Conservation (phyloP, 2,113 vertebrate species). For the Fukomys damarensis region DNA sequence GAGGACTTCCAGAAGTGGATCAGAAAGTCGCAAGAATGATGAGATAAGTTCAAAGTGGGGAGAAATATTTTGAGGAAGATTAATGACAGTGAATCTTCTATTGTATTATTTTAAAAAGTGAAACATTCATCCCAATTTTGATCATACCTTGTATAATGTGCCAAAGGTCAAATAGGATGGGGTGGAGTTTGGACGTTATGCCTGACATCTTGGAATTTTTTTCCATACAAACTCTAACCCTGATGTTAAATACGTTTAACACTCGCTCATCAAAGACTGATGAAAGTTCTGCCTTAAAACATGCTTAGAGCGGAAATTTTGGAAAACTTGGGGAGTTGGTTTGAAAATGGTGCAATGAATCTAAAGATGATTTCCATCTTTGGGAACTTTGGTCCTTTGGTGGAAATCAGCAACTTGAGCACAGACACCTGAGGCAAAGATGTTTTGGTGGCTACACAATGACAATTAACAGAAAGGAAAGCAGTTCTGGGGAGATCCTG, state of each 20-base stretch:
- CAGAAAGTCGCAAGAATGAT: background rate
- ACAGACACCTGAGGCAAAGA: background rate
- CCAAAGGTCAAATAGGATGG: background rate
- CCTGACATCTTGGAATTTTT: background rate
- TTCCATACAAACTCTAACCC: background rate
- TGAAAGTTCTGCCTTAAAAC: background rate
- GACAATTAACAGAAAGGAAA: background rate
- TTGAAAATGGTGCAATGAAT: slow-evolving; percentile 39
- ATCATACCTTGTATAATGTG: background rate
- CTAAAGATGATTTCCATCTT: background rate
- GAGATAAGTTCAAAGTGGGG: background rate
- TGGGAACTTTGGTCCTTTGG: background rate
- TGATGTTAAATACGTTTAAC: background rate
- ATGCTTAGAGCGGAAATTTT: background rate
- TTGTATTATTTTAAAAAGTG: background rate
- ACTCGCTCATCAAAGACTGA: background rate
- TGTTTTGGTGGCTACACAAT: background rate
- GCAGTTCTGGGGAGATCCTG: background rate
- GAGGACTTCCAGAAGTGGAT: background rate
- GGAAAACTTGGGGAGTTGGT: background rate
- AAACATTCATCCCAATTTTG: background rate
- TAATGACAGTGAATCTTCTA: background rate
- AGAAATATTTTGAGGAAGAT: background rate
- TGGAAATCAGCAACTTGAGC: background rate
- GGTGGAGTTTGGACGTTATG: background rate